phyloP scores from a whole-genome alignment of 1,140 invertebrate genomes.

The Drosophila prosaltans region DNA sequence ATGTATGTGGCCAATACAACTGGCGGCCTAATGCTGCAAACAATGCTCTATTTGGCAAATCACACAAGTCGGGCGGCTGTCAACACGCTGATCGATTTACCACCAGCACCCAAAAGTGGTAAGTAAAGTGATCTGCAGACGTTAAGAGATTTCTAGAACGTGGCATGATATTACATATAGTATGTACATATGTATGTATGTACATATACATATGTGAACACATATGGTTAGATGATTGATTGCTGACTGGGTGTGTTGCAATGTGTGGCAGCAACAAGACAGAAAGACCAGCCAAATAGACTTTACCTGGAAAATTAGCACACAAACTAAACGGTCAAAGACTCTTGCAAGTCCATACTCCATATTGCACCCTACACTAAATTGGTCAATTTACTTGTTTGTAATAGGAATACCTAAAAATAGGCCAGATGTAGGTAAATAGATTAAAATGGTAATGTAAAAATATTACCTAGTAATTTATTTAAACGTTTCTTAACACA shows the following conservation, averaged over 20 bases:
- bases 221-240: neutral
- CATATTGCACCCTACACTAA: too few species aligned
- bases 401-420: too few species aligned
- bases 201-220: neutral
- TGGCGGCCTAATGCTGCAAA: slow-evolving; percentile 79
- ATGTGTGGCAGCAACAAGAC: too few species aligned
- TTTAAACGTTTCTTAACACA: neutral
- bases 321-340: neutral
- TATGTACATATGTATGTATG: too few species aligned
- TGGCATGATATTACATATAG: neutral
- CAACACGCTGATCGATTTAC: slow-evolving; percentile 74
- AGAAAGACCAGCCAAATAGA: neutral
- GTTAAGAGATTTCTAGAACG: neutral
- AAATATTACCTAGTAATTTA: too few species aligned
- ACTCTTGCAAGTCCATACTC: too few species aligned
- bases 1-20: slow-evolving; percentile 81
- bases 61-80: slow-evolving; percentile 77
- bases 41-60: slow-evolving; percentile 82
- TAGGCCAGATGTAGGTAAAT: too few species aligned
- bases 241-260: neutral
- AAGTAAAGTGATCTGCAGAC: slow-evolving; percentile 40
- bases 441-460: too few species aligned
- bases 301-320: slow-evolving; percentile 1
- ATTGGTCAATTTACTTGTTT: too few species aligned
- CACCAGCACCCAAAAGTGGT: slow-evolving; percentile 77